Evolutionary conservation across 2,888 invertebrate genomes (phyloP), one percentile per base, ranked within the genome.

Genomic region (Drosophila macrospina): DNA sequence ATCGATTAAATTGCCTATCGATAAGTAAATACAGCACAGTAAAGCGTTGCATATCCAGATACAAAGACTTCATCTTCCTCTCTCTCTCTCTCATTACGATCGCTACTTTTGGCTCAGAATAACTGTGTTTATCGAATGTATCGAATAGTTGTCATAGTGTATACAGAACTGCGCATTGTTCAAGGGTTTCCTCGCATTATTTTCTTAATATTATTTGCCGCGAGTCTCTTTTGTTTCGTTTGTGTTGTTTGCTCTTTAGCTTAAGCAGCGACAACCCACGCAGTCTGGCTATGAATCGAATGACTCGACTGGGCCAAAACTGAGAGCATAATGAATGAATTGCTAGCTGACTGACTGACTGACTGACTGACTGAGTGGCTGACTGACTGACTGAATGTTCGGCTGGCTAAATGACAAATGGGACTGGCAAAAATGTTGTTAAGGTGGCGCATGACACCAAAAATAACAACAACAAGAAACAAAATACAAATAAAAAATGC

Each of bases 401-500:
- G 57, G 59, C 69, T 84, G 72, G 74, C 69, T 82, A 79, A 80
- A 80, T 80, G 80, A 83, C 83, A 79, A 83, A 80, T 80, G 80
- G 84, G 84, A 78, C 89, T 85, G 89, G 77, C 85, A 77, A 80
- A 87, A 87, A 89, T 85, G 89, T 70, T 89, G 85, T 86, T 89
- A 87, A 89, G 85, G 85, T 89, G 89, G 89, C 88, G 88, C 89
- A 85, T 85, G 86, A 88, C 89, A 88, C 83, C 72, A 70, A 70
- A 73, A 67, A 50, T 42, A 45, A 24, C 55, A 65, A 28, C 77
- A 55, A 62, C 39, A 45, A 24, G 34, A 2, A n/a, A n/a, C n/a
- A n/a, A n/a, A n/a, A 20, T 20, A 20, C 1, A 20, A 20, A 20
- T 2, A 20, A 20, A 7, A 63, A 36, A 37, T 41, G 41, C 20